Conservation (phyloP, 2,888 invertebrate species). For the Luffia ferchaultella region DNA sequence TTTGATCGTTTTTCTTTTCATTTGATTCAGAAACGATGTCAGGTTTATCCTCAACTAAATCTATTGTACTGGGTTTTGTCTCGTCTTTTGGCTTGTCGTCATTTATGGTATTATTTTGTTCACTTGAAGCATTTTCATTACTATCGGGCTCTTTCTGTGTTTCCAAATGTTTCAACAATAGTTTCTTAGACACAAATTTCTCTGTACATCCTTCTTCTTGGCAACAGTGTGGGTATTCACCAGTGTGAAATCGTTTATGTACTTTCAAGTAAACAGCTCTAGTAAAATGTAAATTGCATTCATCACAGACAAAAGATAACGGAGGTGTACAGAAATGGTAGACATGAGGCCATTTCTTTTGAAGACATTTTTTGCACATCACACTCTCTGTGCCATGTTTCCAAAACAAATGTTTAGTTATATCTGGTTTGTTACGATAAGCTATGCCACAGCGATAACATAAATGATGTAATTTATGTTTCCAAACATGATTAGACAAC, state of each 20-base stretch:
- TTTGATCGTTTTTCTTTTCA: constrained; percentile 35
- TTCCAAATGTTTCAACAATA: constrained; percentile 75
- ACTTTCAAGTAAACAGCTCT: constrained; percentile 83
- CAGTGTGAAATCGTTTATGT: constrained; percentile 80
- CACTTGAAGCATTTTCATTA: constrained; percentile 9
- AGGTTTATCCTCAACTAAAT: constrained; percentile 43
- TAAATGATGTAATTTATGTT: constrained; percentile 86
- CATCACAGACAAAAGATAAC: constrained; percentile 78
- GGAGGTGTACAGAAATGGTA: constrained; percentile 92
- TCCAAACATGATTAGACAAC: constrained; percentile 89
- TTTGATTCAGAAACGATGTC: constrained; percentile 22
- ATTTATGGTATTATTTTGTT: constrained; percentile 23
- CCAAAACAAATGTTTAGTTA: constrained; percentile 90
- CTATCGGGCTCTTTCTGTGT: constrained; percentile 59
- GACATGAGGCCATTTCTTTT: constrained; percentile 92
- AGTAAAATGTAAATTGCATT: constrained; percentile 78
- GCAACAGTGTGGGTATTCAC: constrained; percentile 77
- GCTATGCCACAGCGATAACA: constrained; percentile 90
- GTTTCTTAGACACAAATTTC: constrained; percentile 82
- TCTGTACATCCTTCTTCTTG: constrained; percentile 75
- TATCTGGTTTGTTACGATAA: constrained; percentile 87
- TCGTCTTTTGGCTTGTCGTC: constrained; percentile 30
- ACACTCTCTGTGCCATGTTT: constrained; percentile 92
- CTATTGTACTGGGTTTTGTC: constrained; percentile 38
- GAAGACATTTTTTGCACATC: constrained; percentile 82